Evolutionary conservation across 2,113 vertebrate genomes (phyloP), one percentile per base, ranked within the genome.

Genomic region (Tiliqua scincoides): DNA sequence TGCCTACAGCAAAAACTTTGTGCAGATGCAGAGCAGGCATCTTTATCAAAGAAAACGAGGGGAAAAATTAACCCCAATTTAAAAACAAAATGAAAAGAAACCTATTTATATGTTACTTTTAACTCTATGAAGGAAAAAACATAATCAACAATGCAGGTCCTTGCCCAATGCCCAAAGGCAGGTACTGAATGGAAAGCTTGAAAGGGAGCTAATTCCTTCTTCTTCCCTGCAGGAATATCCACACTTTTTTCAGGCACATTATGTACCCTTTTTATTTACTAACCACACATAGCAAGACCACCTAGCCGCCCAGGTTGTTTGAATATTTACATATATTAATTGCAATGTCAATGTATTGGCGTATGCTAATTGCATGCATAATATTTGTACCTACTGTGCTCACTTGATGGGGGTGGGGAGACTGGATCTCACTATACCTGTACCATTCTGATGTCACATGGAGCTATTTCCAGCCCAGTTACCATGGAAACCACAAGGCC

Each of bases 401-500:
- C 92, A 93, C 93, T 93, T 94, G 93, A 95, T 83, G 95, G 88
- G 83, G 89, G 93, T 54, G 73, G 73, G 32, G 88, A 77, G 18
- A 93, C 92, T 90, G 95, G 93, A 96, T 96, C 93, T 1, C 52
- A 91, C 95, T 96, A 93, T 96, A 97, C 96, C 96, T 97, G 96
- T 96, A 93, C 92, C 2, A 72, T 91, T 95, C 95, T 95, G 93
- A 97, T 90, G 95, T 97, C 96, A 96, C 94, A 54, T 89, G 30
- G 87, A 95, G 95, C 96, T 97, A 97, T 96, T 97, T 97, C 96
- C 96, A 97, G 94, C 94, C 94, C 1, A 0, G 96, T 97, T 97
- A 93, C 96, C 96, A 97, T 96, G 95, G 97, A 96, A 97, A 97
- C 97, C 94, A 95, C 95, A 96, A 97, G 96, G 96, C 97, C 96